Percentiles rank a stretch among this genome's conserved stretches.
Conservation (phyloP, 1,140 invertebrate species). For the Linepithema humile region DNA sequence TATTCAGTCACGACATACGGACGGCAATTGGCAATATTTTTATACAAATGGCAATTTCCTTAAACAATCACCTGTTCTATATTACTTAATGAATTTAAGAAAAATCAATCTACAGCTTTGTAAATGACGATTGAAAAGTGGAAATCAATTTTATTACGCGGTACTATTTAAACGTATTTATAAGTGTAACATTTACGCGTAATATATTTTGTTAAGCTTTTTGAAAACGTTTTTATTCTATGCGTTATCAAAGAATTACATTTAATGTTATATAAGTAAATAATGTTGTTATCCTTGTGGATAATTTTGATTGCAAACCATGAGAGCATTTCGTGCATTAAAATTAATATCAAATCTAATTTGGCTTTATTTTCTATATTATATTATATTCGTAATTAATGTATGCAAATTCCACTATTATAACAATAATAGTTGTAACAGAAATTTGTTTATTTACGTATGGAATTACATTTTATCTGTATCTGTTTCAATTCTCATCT, state of each 20-base stretch:
- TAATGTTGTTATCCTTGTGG: conserved; percentile 5
- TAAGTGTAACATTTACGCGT: neutral
- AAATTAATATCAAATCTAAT: conserved; percentile 34
- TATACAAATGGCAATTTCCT: neutral
- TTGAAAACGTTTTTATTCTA: neutral
- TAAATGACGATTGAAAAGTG: neutral
- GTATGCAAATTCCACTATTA: neutral
- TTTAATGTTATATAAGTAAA: neutral
- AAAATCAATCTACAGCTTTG: neutral
- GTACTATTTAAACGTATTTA: neutral
- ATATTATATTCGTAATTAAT: conserved; percentile 15
- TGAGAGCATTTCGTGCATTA: neutral
- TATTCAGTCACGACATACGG: neutral
- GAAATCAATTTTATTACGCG: neutral
- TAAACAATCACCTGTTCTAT: neutral
- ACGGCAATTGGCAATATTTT: neutral
- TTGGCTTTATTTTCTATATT: neutral
- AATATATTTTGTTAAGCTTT: conserved; percentile 6
- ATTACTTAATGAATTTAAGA: neutral
- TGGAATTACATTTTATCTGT: neutral
- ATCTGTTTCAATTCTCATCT: neutral
- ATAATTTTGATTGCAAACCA: conserved; percentile 5
- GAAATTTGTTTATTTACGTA: neutral
- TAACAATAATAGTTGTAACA: neutral
- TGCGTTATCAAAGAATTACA: neutral